These are phyloP conservation scores for Agelaius phoeniceus DNA, from an alignment of 2,113 vertebrate genomes.

Conservation along the genomic window DNA sequence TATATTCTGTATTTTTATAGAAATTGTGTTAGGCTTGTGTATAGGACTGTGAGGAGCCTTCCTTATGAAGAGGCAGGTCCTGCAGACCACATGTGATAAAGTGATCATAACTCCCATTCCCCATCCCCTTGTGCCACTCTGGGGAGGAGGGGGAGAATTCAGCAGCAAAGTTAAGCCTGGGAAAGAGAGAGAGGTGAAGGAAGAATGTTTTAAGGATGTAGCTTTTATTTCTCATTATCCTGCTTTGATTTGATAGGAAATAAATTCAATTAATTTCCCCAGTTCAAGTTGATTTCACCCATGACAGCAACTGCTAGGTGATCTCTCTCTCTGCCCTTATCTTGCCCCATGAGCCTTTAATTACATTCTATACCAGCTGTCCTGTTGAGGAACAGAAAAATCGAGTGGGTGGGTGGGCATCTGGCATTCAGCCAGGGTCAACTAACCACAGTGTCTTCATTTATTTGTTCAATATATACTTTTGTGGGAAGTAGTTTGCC, in stretches of 20 bases:
- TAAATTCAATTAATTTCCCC: background rate
- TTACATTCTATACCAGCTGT: background rate
- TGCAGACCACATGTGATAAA: background rate
- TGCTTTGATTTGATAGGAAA: background rate
- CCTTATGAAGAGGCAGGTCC: background rate
- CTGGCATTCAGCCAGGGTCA: background rate
- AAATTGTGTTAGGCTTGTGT: background rate
- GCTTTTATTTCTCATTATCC: background rate
- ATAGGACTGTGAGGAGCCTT: background rate
- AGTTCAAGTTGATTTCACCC: fast-evolving
- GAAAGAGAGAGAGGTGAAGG: background rate
- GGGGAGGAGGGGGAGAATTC: background rate
- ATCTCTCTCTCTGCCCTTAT: background rate
- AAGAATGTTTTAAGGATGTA: background rate
- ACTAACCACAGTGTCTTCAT: background rate
- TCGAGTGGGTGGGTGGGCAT: background rate
- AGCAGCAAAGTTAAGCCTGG: background rate
- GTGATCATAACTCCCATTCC: background rate
- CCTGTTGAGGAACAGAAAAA: background rate
- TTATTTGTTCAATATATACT: background rate
- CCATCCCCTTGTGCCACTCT: background rate
- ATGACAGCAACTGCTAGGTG: too few relatives aligned
- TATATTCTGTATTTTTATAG: background rate
- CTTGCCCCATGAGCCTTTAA: background rate
- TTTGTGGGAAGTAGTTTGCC: background rate